Evolutionary conservation across 2,113 vertebrate species (phyloP).

Genomic region (Bettongia penicillata): DNA sequence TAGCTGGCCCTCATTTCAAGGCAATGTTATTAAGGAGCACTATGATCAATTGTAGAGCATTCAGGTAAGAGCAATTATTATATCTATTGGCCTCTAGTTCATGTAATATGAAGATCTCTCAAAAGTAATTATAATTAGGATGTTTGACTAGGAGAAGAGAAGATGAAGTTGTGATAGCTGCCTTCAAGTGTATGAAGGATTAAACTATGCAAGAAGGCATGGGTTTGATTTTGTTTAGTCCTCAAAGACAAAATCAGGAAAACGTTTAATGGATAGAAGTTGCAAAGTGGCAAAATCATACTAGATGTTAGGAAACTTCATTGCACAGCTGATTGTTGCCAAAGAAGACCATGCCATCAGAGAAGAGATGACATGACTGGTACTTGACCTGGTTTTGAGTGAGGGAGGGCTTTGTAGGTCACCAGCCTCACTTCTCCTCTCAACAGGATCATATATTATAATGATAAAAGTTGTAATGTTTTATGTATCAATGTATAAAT

Average conservation of each 20-base stretch:
- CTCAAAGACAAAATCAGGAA: neutral
- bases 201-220: accelerated
- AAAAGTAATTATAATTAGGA: neutral
- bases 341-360: too few relatives aligned
- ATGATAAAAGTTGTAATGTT: neutral
- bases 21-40: neutral
- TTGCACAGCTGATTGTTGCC: neutral
- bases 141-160: neutral
- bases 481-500: conserved; percentile 8
- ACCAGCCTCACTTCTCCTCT: too few relatives aligned
- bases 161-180: neutral
- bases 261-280: neutral
- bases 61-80: neutral
- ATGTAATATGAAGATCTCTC: neutral
- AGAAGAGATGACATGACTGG: too few relatives aligned
- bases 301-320: neutral
- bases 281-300: neutral
- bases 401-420: too few relatives aligned
- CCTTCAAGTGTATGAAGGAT: neutral
- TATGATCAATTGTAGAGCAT: neutral
- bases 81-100: neutral
- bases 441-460: conserved; percentile 3
- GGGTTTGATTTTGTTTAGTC: neutral
- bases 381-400: too few relatives aligned
- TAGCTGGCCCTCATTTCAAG: neutral